Percentiles rank a stretch among this genome's conserved stretches.
Conservation (phyloP, 2,888 invertebrate genomes). For the Tiliacea citrago region DNA sequence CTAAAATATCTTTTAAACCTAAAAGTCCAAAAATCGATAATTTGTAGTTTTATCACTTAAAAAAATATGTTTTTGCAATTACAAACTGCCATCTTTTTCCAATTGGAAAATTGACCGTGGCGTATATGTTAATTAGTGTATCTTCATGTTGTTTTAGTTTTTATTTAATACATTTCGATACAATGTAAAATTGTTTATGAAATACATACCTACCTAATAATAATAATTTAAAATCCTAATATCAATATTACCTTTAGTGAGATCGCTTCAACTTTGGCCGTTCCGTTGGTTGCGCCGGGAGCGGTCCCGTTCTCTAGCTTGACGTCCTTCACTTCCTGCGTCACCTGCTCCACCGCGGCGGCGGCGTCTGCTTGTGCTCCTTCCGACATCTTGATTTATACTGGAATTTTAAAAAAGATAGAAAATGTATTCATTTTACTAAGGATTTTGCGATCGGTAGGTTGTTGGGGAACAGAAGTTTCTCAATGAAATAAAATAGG, state of each 20-base stretch:
- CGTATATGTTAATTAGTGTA: too few relatives aligned
- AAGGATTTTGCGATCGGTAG: not conserved
- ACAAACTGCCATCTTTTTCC: too few relatives aligned
- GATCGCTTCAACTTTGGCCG: constrained; percentile 83
- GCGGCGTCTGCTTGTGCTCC: constrained; percentile 73
- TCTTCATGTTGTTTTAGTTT: too few relatives aligned
- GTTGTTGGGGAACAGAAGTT: not conserved
- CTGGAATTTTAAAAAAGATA: constrained; percentile 61
- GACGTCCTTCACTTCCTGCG: constrained; percentile 89
- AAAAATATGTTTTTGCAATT: too few relatives aligned
- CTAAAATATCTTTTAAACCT: too few relatives aligned
- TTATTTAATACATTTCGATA: too few relatives aligned
- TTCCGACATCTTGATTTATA: constrained; percentile 78
- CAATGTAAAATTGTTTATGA: too few relatives aligned
- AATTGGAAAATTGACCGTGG: too few relatives aligned
- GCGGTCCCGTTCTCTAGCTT: constrained; percentile 90
- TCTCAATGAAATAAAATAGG: not conserved
- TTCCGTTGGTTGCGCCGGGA: constrained; percentile 83
- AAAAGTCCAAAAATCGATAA: too few relatives aligned
- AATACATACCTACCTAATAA: too few relatives aligned
- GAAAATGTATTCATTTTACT: not conserved
- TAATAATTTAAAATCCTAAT: not conserved
- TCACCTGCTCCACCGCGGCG: constrained; percentile 82
- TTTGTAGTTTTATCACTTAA: too few relatives aligned
- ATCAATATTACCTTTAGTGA: constrained; percentile 70